phyloP scores from a whole-genome alignment of 2,113 vertebrate species.

The Butorides virescens region DNA sequence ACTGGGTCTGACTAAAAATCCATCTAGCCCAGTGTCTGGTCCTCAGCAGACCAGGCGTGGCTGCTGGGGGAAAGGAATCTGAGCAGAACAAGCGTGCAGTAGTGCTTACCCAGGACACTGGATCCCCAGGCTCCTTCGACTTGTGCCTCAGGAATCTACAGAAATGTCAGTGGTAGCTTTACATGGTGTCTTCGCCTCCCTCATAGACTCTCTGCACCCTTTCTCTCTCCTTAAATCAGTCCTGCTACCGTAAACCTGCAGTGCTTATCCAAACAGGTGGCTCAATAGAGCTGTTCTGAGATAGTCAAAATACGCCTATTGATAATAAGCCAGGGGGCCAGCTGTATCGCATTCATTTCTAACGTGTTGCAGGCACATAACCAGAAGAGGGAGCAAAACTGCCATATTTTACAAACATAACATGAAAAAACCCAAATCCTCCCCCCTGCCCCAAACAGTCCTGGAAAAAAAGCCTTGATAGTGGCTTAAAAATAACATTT shows the following conservation, averaged over 20 bases:
- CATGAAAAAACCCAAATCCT: not conserved
- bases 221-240: not conserved
- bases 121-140: not conserved
- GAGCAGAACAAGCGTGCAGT: not conserved
- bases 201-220: not conserved
- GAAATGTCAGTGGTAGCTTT: not conserved
- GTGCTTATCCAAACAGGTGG: not conserved
- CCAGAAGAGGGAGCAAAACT: constrained; percentile 84
- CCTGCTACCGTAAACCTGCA: not conserved
- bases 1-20: not conserved
- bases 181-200: fast-evolving
- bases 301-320: fast-evolving
- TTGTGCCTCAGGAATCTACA: not conserved
- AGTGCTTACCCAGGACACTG: not conserved
- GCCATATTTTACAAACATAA: not conserved
- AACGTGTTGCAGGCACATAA: not conserved
- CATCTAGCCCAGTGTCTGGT: not conserved
- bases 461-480: not conserved
- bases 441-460: not conserved
- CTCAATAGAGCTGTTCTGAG: not conserved
- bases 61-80: not conserved
- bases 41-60: not conserved
- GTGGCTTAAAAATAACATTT: not conserved
- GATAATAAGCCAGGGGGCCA: fast-evolving
- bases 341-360: fast-evolving